Percentiles rank a stretch among this genome's conserved stretches.
These are phyloP conservation scores for Eupithecia subumbrata DNA, from an alignment of 2,888 invertebrate genomes.

Conservation along the genomic window DNA sequence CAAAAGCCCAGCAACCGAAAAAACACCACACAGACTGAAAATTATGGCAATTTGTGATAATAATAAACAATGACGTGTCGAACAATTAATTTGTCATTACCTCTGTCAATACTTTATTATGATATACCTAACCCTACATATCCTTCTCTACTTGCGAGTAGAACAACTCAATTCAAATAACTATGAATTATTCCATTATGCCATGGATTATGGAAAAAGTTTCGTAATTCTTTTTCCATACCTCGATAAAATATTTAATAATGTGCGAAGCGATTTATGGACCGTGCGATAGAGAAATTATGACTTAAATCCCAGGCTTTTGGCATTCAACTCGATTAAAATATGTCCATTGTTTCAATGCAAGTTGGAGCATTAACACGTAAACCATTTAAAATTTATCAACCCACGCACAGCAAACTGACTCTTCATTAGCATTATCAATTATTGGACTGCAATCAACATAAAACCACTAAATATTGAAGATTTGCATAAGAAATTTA, in stretches of 20 bases:
- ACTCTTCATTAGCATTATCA: slow-evolving; percentile 72
- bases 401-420: slow-evolving; percentile 49
- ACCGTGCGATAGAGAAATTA: slow-evolving; percentile 16
- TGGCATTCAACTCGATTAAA: slow-evolving; percentile 34
- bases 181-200: background rate
- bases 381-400: slow-evolving; percentile 44
- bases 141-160: background rate
- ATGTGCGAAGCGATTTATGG: slow-evolving; percentile 5
- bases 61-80: background rate
- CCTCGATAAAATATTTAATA: background rate
- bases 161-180: background rate
- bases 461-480: slow-evolving; percentile 62
- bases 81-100: background rate
- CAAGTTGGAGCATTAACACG: slow-evolving; percentile 27
- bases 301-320: slow-evolving; percentile 24
- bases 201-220: background rate
- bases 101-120: background rate
- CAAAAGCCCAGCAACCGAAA: background rate
- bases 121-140: background rate
- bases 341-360: slow-evolving; percentile 36
- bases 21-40: background rate
- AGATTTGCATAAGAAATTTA: slow-evolving; percentile 66
- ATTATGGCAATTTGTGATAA: background rate
- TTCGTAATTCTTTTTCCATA: background rate
- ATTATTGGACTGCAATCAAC: slow-evolving; percentile 70